Base-by-base conservation (phyloP, 2,888 invertebrate genomes). In the Hyles lineata region DNA sequence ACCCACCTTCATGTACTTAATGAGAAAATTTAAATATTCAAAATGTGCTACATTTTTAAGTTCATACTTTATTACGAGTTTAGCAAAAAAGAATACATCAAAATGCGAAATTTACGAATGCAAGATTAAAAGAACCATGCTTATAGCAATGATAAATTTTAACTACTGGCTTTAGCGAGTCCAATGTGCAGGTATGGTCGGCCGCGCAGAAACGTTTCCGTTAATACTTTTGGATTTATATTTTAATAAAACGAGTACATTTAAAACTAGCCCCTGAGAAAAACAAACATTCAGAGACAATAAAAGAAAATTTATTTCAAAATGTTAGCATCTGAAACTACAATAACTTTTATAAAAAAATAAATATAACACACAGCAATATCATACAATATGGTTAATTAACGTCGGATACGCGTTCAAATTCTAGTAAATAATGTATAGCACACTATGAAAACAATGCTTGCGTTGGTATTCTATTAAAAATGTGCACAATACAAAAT, bases 361-460 rank as follows among this genome's bases (percentile, higher is more conserved):
- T 71, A 71, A 71, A 71, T 59, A 71, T 59, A 71, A 60, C 67
- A 67, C 67, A 67, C 67, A 50, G 63, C 21, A 67, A 67, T 43
- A 67, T 50, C 23, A 50, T 50, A 67, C 67, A 50, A 17, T 67
- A 50, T 23, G 7, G 43, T 50, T 67, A 67, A 67, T 50, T 67
- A 21, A 67, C 21, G 21, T 23, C 11, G 1, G 23, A 23, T 67
- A 21, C 63, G 19, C 43, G 21, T 63, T 63, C 35, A 35, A 63
- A 63, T 43, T 63, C 63, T 19, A 63, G 63, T 35, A 21, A 62
- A 62, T 62, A 32, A 32, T 32, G 61, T 29, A n/a, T 63, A 62
- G 32, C 62, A 32, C n/a, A 43, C 63, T 63, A 50, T 67, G 67
- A 67, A 35, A 50, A 67, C 67, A 23, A 50, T 67, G 60, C 21